Conservation (phyloP, 2,113 vertebrate species). For the Emydura subglobosa region DNA sequence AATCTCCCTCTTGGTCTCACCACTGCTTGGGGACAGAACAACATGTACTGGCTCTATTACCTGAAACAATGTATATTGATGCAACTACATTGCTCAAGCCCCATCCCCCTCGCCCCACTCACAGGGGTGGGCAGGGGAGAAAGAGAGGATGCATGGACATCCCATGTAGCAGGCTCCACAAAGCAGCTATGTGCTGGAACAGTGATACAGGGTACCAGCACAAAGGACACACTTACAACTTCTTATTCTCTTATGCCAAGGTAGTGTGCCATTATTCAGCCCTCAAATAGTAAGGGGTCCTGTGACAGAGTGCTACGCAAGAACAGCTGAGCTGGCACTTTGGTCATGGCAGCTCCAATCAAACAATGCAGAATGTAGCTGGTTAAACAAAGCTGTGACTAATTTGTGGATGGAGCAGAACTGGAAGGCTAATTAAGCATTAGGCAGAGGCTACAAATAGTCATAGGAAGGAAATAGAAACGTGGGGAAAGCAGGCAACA, state of each 20-base stretch:
- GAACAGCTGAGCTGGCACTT: too few species aligned
- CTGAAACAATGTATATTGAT: not conserved
- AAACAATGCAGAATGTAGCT: too few species aligned
- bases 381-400: too few species aligned
- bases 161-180: not conserved
- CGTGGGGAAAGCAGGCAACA: too few species aligned
- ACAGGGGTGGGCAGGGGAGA: not conserved
- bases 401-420: too few species aligned
- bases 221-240: accelerated
- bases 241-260: not conserved
- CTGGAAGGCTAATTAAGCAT: too few species aligned
- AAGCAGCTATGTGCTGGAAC: not conserved
- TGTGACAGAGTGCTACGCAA: too few species aligned
- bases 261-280: not conserved
- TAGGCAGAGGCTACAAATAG: too few species aligned
- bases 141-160: not conserved
- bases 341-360: too few species aligned
- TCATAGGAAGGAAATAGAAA: too few species aligned
- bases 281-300: not conserved
- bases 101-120: not conserved
- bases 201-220: not conserved
- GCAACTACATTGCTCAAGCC: not conserved
- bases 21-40: accelerated
- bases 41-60: not conserved
- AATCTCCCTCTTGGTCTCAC: accelerated